Percentiles rank a stretch among this genome's conserved stretches.
Conservation (phyloP, 2,797 vertebrate species). For the Microhierax caerulescens region DNA sequence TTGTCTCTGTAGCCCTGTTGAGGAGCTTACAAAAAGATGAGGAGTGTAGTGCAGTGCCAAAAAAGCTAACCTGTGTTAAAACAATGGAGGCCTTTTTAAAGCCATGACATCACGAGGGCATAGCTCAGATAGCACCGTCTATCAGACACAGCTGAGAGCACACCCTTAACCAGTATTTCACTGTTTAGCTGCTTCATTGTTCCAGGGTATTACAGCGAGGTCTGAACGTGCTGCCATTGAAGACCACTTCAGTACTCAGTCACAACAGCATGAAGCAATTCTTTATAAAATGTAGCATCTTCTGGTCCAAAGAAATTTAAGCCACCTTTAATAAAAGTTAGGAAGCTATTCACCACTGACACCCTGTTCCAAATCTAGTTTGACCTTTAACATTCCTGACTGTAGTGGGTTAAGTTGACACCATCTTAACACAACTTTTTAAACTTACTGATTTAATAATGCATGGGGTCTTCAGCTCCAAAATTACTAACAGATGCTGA, state of each 20-base stretch:
- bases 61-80: background rate
- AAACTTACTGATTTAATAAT: constrained; percentile 65
- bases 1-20: background rate
- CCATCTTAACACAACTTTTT: constrained; percentile 38
- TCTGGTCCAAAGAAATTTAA: constrained; percentile 1
- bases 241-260: constrained; percentile 39
- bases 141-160: background rate
- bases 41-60: background rate
- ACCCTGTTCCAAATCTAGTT: background rate
- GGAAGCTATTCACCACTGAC: background rate
- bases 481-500: constrained; percentile 74
- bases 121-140: background rate
- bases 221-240: constrained; percentile 32
- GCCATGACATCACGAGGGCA: background rate
- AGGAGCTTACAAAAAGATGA: background rate
- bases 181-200: background rate
- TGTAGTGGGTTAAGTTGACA: constrained; percentile 38
- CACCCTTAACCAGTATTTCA: background rate
- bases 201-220: constrained; percentile 28
- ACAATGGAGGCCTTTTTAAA: constrained; percentile 1
- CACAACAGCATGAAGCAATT: constrained; percentile 20
- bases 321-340: background rate
- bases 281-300: constrained; percentile 54
- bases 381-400: constrained; percentile 34
- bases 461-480: constrained; percentile 55